Evolutionary conservation across 2,113 vertebrate genomes (phyloP), one percentile per base, ranked within the genome.

Genomic region (Struthio camelus): DNA sequence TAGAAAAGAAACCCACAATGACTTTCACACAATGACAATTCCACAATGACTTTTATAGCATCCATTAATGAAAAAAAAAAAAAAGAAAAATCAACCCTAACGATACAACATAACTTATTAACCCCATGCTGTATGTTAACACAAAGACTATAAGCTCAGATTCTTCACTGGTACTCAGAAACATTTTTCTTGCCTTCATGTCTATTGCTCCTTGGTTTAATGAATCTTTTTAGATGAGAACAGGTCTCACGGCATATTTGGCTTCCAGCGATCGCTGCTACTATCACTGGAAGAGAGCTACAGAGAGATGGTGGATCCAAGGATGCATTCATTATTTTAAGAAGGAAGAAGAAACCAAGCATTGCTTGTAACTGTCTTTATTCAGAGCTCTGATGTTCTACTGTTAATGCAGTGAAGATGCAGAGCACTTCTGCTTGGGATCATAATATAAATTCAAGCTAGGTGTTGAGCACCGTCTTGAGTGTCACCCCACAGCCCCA

Each of bases 81-180:
- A n/a, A 2, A 9, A 20, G 4, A 0, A 1, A 7, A 77, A 71
- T 1, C 44, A 73, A 50, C 24, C 5, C 5, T 32, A 48, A 36
- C 10, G 18, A 18, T 22, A 19, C n/a, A 73, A 59, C 0, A 2
- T 18, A 34, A 76, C 25, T 42, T n/a, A 42, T 14, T 50, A 80
- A 27, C 48, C 38, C 51, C 1, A 16, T 32, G 76, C 42, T 67
- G 46, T 30, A 30, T 7, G 1, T 50, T 9, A 17, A 5, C 38
- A 88, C 50, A 81, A 81, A 62, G 46, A 32, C 14, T 9, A 48
- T 62, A 58, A n/a, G 61, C 38, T 80, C 58, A 10, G 6, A 85
- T 38, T 69, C 46, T 56, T 87, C 56, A 22, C 48, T 46, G 48
- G 32, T n/a, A 11, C 34, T 25, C 24, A 7, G 23, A 6, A 71